phyloP scores from a whole-genome alignment of 1,140 invertebrate genomes.

The Magallana angulata region DNA sequence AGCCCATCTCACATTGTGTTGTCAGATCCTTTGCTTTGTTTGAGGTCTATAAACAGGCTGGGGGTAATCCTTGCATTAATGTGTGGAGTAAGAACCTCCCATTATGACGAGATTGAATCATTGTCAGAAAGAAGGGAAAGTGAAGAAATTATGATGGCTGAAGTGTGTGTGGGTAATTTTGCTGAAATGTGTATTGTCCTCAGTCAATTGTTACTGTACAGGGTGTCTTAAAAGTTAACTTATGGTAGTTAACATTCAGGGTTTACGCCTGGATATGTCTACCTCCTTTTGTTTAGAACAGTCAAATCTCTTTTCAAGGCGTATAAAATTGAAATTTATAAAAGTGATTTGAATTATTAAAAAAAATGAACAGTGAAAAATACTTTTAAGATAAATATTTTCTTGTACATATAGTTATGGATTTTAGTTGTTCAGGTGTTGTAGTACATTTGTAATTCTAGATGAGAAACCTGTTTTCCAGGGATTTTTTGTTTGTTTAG shows the following conservation, averaged over 20 bases:
- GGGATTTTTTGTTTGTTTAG: not conserved
- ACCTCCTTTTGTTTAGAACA: too few relatives aligned
- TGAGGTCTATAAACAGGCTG: conserved; percentile 28
- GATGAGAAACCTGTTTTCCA: too few relatives aligned
- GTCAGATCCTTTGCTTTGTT: conserved; percentile 7
- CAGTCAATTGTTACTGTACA: conserved; percentile 14
- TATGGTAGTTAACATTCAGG: not conserved
- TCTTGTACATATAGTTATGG: too few relatives aligned
- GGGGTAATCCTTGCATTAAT: not conserved
- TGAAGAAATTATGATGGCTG: conserved; percentile 8
- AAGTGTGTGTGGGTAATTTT: not conserved
- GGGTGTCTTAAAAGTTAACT: not conserved
- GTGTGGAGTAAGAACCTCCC: not conserved
- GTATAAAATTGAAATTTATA: not conserved
- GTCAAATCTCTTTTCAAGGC: not conserved
- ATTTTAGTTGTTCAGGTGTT: too few relatives aligned
- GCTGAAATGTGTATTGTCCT: not conserved
- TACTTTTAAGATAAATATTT: too few relatives aligned
- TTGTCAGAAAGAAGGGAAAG: not conserved
- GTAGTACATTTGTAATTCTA: too few relatives aligned
- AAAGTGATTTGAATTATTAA: not conserved
- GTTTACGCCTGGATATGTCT: not conserved
- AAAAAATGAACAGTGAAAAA: not conserved
- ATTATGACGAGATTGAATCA: not conserved
- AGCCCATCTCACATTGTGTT: conserved; percentile 8